Evolutionary conservation across 2,797 vertebrate genomes (phyloP).

Genomic region (Hoplostethus atlanticus): DNA sequence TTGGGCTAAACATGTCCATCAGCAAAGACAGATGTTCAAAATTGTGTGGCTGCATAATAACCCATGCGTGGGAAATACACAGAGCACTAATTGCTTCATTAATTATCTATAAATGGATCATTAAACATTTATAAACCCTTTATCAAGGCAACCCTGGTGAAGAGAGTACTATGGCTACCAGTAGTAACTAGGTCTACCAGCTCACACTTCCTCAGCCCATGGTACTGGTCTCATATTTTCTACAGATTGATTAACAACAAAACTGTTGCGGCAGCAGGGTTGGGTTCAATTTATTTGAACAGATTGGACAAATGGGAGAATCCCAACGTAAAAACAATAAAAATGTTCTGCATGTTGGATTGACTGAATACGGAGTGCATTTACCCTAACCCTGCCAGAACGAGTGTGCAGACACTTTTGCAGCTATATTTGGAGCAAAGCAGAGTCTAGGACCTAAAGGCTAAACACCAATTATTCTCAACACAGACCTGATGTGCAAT

Average conservation of each 20-base stretch:
- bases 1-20: slow-evolving; percentile 68
- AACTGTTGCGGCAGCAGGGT: slow-evolving; percentile 29
- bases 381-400: slow-evolving; percentile 63
- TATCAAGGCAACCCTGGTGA: slow-evolving; percentile 66
- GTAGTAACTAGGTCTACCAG: slow-evolving; percentile 49
- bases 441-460: slow-evolving; percentile 69
- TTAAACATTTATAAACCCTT: slow-evolving; percentile 74
- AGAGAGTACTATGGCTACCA: slow-evolving; percentile 54
- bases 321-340: slow-evolving; percentile 36
- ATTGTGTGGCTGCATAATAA: slow-evolving; percentile 62
- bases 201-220: slow-evolving; percentile 56
- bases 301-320: slow-evolving; percentile 23
- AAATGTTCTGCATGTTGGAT: slow-evolving; percentile 36
- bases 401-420: slow-evolving; percentile 63
- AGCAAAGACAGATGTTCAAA: slow-evolving; percentile 60
- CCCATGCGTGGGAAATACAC: slow-evolving; percentile 68
- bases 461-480: slow-evolving; percentile 77
- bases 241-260: slow-evolving; percentile 54
- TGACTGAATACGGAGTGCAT: slow-evolving; percentile 55
- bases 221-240: slow-evolving; percentile 44
- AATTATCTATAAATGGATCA: slow-evolving; percentile 78
- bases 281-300: slow-evolving; percentile 50
- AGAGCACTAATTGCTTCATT: slow-evolving; percentile 77
- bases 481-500: slow-evolving; percentile 61
- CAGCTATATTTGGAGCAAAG: slow-evolving; percentile 73